phyloP scores from a whole-genome alignment of 2,888 invertebrate genomes.

The Nysson spinosus region DNA sequence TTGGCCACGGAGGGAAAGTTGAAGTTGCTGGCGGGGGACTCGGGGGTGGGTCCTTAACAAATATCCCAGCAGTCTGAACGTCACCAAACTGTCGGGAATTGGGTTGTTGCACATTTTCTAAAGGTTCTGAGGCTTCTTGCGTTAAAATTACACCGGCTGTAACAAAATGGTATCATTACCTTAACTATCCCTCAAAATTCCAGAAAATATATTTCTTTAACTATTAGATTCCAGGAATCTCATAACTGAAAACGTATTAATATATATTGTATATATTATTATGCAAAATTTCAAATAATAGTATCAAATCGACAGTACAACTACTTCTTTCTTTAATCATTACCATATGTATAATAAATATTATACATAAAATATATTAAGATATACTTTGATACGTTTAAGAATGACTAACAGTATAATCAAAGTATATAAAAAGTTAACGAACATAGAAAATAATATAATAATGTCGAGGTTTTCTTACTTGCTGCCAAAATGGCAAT shows the following conservation, averaged over 20 bases:
- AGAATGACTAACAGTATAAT: too few relatives aligned
- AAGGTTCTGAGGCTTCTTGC: slow-evolving; percentile 80
- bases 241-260: too few relatives aligned
- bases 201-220: too few relatives aligned
- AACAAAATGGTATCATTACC: slow-evolving; percentile 60
- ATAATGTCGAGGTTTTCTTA: slow-evolving; percentile 75
- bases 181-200: not conserved
- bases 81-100: slow-evolving; percentile 82
- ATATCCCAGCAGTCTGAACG: slow-evolving; percentile 78
- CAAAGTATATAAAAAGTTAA: not conserved
- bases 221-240: too few relatives aligned
- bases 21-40: slow-evolving; percentile 73
- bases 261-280: too few relatives aligned
- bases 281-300: too few relatives aligned
- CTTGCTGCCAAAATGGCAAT: slow-evolving; percentile 87
- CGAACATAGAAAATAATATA: not conserved
- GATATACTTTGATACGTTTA: too few relatives aligned
- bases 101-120: slow-evolving; percentile 65
- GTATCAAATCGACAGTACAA: too few relatives aligned
- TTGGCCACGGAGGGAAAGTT: slow-evolving; percentile 70
- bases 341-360: too few relatives aligned
- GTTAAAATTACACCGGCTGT: slow-evolving; percentile 85
- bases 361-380: too few relatives aligned
- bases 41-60: slow-evolving; percentile 71
- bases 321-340: too few relatives aligned